Evolutionary conservation across 2,113 vertebrate species (phyloP).

Genomic region (Lipotes vexillifer): DNA sequence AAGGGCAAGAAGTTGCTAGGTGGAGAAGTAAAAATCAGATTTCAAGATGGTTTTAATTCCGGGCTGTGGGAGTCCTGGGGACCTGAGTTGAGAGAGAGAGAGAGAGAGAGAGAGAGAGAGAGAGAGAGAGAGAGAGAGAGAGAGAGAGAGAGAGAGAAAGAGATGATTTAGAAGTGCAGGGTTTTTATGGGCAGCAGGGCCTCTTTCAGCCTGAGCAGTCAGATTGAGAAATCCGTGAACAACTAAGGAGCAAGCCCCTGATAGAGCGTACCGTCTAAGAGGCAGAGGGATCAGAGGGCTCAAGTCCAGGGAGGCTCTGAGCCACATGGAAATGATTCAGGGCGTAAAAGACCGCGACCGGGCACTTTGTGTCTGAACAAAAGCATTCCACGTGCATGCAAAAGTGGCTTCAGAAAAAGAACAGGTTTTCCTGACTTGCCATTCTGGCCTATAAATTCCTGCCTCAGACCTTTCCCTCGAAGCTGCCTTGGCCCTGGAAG

Average conservation of each 20-base stretch:
- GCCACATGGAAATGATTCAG: constrained; percentile 65
- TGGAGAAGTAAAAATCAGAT: constrained; percentile 37
- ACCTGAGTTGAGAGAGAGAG: background rate
- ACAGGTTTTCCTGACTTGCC: constrained; percentile 45
- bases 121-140: background rate
- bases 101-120: background rate
- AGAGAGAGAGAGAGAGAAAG: background rate
- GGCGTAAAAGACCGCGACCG: constrained; percentile 2
- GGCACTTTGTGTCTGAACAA: constrained; percentile 56
- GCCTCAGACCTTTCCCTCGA: constrained; percentile 19
- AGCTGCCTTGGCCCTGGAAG: background rate
- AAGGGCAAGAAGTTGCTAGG: background rate
- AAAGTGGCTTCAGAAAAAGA: constrained; percentile 54
- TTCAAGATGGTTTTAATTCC: constrained; percentile 62
- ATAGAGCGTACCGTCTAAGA: background rate
- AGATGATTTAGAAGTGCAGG: constrained; percentile 30
- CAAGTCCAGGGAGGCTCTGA: background rate
- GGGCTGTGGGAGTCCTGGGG: background rate
- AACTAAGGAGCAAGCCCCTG: constrained; percentile 37
- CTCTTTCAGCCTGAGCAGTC: constrained; percentile 54
- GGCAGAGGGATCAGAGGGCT: constrained; percentile 29
- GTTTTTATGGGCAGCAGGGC: constrained; percentile 10
- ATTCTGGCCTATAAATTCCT: constrained; percentile 48
- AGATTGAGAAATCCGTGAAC: constrained; percentile 57
- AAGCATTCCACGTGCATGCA: constrained; percentile 47